phyloP scores from a whole-genome alignment of 2,113 vertebrate species.

The Mellivora capensis region DNA sequence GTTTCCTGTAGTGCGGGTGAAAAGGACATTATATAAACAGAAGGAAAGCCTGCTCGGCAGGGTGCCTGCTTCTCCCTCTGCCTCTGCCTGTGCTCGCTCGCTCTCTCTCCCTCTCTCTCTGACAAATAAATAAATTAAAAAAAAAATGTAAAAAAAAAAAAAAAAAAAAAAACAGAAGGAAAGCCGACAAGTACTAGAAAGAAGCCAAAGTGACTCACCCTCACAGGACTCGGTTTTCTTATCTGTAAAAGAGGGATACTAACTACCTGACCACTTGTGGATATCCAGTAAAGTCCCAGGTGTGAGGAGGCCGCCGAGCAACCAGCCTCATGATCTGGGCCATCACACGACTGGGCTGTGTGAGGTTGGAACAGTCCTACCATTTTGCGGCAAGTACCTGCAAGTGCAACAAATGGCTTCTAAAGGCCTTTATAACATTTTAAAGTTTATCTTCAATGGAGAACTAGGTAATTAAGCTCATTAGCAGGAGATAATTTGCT shows the following conservation, averaged over 20 bases:
- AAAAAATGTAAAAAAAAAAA: no score
- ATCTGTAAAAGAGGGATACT: not conserved
- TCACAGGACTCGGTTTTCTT: not conserved
- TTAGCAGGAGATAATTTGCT: slow-evolving; percentile 66
- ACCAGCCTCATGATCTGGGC: not conserved
- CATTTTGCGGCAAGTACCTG: not conserved
- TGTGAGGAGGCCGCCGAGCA: not conserved
- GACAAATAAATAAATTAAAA: no score
- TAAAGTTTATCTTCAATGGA: slow-evolving; percentile 50
- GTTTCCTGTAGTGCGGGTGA: not conserved
- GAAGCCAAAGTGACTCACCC: not conserved
- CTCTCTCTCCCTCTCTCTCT: no score
- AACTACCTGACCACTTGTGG: not conserved
- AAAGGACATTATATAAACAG: not conserved
- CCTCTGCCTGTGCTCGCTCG: no score
- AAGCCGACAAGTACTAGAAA: not conserved
- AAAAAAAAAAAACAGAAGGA: no score
- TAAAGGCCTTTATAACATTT: slow-evolving; percentile 23
- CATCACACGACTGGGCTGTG: not conserved
- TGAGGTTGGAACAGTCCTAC: not conserved
- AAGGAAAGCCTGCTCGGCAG: not conserved
- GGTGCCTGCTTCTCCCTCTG: no score
- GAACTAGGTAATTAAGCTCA: slow-evolving; percentile 64
- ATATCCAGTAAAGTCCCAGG: not conserved
- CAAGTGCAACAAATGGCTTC: not conserved